These are phyloP conservation scores for Ceriagrion tenellum DNA, from an alignment of 2,888 invertebrate species.

Conservation along the genomic window DNA sequence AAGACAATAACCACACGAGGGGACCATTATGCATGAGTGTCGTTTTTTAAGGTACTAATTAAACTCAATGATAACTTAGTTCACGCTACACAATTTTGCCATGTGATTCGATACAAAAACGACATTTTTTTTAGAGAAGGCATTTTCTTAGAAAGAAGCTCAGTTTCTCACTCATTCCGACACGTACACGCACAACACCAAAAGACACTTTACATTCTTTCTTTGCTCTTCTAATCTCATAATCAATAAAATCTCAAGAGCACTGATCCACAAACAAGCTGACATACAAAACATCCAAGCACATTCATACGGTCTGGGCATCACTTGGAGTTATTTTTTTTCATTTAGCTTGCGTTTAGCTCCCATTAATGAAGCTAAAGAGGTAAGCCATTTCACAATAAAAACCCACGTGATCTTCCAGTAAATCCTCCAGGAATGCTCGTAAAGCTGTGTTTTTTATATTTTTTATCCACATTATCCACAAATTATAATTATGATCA, in stretches of 20 bases:
- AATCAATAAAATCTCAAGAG: not conserved
- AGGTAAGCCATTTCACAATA: not conserved
- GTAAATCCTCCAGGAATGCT: not conserved
- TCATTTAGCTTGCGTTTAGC: not conserved
- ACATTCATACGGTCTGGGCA: slow-evolving; percentile 22
- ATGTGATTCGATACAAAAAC: not conserved
- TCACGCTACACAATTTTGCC: not conserved
- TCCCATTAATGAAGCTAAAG: not conserved
- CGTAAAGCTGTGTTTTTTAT: not conserved
- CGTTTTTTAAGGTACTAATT: not conserved
- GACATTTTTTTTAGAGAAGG: slow-evolving; percentile 41
- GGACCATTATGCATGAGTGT: not conserved
- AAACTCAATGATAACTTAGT: not conserved
- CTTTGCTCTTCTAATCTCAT: not conserved
- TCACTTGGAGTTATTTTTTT: not conserved
- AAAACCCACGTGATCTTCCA: not conserved
- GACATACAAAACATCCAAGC: not conserved
- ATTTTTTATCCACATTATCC: not conserved
- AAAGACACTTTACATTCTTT: not conserved
- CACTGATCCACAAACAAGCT: not conserved
- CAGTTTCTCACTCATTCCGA: slow-evolving; percentile 15
- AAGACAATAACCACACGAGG: not conserved
- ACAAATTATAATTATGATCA: not conserved
- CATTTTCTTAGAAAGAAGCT: slow-evolving; percentile 54
- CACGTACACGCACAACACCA: not conserved